Evolutionary conservation across 92 coral and sea anemone species (phyloP), one percentile per base, ranked within the genome.

Genomic region (Epizoanthus stellaris): DNA sequence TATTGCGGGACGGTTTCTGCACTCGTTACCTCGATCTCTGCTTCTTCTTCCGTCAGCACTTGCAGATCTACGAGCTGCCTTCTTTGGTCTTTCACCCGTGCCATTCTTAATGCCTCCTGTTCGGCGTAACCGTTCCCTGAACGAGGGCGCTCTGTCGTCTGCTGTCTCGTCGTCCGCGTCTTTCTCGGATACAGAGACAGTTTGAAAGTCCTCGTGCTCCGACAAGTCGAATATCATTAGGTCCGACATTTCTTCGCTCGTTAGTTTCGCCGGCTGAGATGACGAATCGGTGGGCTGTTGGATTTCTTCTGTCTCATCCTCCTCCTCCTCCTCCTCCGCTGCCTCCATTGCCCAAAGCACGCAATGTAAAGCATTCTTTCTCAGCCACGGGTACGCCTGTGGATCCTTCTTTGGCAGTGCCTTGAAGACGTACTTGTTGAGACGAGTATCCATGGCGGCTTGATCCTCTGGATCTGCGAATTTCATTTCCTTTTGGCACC

Each of bases 301-400:
- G 6, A n/a, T 0, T 12, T 77, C 82, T 23, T 59, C 82, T 6
- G 6, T 17, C 10, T 77, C 66, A 4, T n/a, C 34, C 34, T 49
- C 39, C 21, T 54, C 47, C 10, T 77, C 66, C 15, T n/a, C 34
- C 34, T 49, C 39, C 21, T 54, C 47, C 0, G 81, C 47, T n/a
- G 34, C 38, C 66, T 49, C n/a, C 70, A 77, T 77, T 53, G 82
- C 47, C 82, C 82, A 77, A 3, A 77, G 25, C 15, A 77, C 64
- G n/a, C 43, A 67, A 58, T 77, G 68, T 12, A 57, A 14, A 47
- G 70, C 64, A 57, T 77, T 67, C 13, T 77, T 60, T 13, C 45
- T 54, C 23, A 77, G 60, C 82, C 82, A 77, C 17, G 17, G 20
- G 64, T 25, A 77, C 4, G 82, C 70, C 4, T 23, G 39, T 4